Evolutionary conservation across 2,113 vertebrate genomes (phyloP).

Genomic region (Mungos mungo): DNA sequence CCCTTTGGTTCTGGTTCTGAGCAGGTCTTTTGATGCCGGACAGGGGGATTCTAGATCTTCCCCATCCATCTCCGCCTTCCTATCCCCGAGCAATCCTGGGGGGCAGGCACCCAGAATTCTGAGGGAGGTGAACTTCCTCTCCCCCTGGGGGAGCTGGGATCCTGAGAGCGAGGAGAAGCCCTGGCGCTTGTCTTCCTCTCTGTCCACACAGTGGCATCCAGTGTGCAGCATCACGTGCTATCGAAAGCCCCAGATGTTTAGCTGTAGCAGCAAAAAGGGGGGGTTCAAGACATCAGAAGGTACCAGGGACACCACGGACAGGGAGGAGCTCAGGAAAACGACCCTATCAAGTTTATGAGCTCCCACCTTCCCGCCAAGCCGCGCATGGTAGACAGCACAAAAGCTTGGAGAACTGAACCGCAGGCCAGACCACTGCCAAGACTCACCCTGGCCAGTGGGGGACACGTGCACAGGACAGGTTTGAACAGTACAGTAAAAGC

Average conservation of each 20-base stretch:
- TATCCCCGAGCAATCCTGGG: fast-evolving
- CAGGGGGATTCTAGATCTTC: not conserved
- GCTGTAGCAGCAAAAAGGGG: not conserved
- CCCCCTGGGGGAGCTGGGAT: fast-evolving
- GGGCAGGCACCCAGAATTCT: not conserved
- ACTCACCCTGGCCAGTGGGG: not conserved
- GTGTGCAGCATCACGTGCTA: fast-evolving
- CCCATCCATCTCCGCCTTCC: not conserved
- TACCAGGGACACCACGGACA: not conserved
- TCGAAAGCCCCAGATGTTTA: not conserved
- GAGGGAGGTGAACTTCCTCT: not conserved
- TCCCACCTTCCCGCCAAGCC: not conserved
- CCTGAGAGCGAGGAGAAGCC: not conserved
- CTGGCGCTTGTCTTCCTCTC: fast-evolving
- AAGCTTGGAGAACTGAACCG: not conserved
- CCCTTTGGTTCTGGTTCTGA: not conserved
- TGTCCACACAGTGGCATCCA: not conserved
- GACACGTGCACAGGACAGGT: not conserved
- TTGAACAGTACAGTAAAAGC: not conserved
- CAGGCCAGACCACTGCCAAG: fast-evolving
- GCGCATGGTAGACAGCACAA: not conserved
- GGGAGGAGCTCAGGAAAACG: not conserved
- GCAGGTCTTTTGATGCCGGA: not conserved
- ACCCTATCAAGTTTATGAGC: too few relatives aligned
- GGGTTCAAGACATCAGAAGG: not conserved